These are phyloP conservation scores for Brachystomella parvula DNA, from an alignment of 1,140 invertebrate genomes.

Conservation along the genomic window DNA sequence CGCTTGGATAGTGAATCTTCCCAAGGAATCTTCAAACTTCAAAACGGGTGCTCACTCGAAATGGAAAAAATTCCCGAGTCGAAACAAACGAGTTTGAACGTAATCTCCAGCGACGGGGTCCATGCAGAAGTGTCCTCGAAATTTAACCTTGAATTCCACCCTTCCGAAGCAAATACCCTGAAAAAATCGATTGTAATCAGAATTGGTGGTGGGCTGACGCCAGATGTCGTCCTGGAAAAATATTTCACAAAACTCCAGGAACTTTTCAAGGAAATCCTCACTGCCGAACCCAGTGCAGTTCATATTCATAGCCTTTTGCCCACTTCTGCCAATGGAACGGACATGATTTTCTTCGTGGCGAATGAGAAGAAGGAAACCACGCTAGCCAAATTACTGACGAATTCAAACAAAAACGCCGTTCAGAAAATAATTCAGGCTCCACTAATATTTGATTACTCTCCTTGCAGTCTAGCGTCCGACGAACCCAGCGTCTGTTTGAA, in stretches of 20 bases:
- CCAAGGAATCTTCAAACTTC: background rate
- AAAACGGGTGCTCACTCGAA: background rate
- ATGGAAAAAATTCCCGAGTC: constrained; percentile 8
- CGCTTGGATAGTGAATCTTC: constrained; percentile 54
- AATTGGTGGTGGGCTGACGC: constrained; percentile 61
- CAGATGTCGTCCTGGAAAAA: constrained; percentile 62
- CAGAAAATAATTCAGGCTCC: constrained; percentile 35
- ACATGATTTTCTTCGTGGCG: constrained; percentile 56
- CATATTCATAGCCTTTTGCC: constrained; percentile 63
- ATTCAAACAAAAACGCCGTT: constrained; percentile 22
- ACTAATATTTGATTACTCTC: constrained; percentile 55
- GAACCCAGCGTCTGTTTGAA: constrained; percentile 64
- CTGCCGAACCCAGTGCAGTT: constrained; percentile 49
- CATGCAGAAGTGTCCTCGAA: constrained; percentile 75
- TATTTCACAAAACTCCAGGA: constrained; percentile 66
- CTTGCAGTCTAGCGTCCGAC: constrained; percentile 57
- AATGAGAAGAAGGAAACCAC: constrained; percentile 47
- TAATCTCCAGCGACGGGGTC: constrained; percentile 80
- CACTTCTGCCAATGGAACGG: constrained; percentile 53
- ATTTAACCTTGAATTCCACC: constrained; percentile 69
- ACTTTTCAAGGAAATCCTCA: constrained; percentile 53
- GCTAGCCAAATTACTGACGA: constrained; percentile 34
- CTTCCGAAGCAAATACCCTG: constrained; percentile 70
- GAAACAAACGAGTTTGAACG: constrained; percentile 56
- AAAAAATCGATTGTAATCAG: constrained; percentile 71